Evolutionary conservation across 2,797 vertebrate genomes (phyloP).

Genomic region (Pseudopleuronectes americanus): DNA sequence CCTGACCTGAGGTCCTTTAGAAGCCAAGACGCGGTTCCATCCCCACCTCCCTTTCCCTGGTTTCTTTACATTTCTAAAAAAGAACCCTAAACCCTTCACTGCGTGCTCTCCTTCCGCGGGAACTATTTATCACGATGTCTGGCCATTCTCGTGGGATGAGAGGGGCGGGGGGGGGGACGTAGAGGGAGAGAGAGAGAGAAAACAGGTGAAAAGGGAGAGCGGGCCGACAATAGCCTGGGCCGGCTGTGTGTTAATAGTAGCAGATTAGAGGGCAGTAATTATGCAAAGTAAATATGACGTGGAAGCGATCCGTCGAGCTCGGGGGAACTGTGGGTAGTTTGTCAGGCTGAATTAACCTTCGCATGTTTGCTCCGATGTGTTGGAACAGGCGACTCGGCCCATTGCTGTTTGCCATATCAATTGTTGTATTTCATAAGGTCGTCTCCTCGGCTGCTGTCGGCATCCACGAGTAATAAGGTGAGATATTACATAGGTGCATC

Average conservation of each 20-base stretch:
- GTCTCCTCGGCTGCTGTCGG: slow-evolving; percentile 45
- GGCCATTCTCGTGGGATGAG: slow-evolving; percentile 49
- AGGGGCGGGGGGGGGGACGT: slow-evolving; percentile 32
- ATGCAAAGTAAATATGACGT: slow-evolving; percentile 82
- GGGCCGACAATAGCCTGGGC: slow-evolving; percentile 60
- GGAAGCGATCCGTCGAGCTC: slow-evolving; percentile 71
- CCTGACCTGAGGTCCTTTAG: slow-evolving; percentile 44
- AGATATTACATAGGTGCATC: slow-evolving; percentile 36
- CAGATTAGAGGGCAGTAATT: slow-evolving; percentile 81
- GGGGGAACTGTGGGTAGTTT: slow-evolving; percentile 77
- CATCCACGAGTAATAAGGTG: slow-evolving; percentile 61
- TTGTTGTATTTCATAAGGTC: slow-evolving; percentile 76
- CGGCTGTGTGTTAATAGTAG: slow-evolving; percentile 69
- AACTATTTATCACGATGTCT: slow-evolving; percentile 69
- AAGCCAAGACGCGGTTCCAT: background rate
- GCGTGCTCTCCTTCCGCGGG: slow-evolving; percentile 49
- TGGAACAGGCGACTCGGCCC: slow-evolving; percentile 69
- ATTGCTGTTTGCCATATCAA: slow-evolving; percentile 69
- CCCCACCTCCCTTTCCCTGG: background rate
- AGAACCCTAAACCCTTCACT: slow-evolving; percentile 32
- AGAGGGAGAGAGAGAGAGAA: slow-evolving; percentile 28
- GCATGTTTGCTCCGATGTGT: slow-evolving; percentile 80
- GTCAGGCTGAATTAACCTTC: slow-evolving; percentile 85
- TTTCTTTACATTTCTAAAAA: slow-evolving; percentile 41
- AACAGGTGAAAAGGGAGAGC: slow-evolving; percentile 61